Conservation (phyloP, 2,888 invertebrate genomes). For the Platynereis dumerilii region DNA sequence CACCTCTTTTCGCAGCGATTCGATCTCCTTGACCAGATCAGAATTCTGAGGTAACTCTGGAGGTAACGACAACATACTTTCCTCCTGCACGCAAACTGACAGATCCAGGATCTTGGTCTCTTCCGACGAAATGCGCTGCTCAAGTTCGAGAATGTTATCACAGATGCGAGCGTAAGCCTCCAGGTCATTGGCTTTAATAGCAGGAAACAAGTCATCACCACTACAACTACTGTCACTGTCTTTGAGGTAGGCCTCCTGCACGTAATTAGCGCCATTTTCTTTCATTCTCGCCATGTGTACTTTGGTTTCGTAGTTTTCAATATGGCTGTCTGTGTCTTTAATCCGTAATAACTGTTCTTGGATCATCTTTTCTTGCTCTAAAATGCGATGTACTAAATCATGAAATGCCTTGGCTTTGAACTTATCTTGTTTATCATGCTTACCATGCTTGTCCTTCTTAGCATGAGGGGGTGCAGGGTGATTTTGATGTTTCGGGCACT, state of each 20-base stretch:
- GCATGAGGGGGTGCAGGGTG: neutral
- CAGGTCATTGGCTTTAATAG: constrained; percentile 69
- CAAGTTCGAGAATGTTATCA: constrained; percentile 76
- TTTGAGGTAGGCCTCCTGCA: constrained; percentile 32
- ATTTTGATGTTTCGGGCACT: neutral
- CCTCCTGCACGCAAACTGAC: constrained; percentile 66
- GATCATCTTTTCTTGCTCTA: constrained; percentile 71
- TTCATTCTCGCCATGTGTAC: constrained; percentile 27
- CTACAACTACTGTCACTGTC: constrained; percentile 44
- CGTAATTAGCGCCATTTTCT: constrained; percentile 38
- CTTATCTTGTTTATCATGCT: neutral
- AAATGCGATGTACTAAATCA: constrained; percentile 65
- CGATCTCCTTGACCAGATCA: constrained; percentile 37
- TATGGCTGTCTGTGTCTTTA: constrained; percentile 77
- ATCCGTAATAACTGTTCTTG: constrained; percentile 65
- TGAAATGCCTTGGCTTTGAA: constrained; percentile 23
- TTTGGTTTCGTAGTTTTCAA: constrained; percentile 69
- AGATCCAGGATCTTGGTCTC: constrained; percentile 76
- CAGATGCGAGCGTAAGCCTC: constrained; percentile 74
- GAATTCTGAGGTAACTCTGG: neutral
- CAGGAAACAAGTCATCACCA: constrained; percentile 67
- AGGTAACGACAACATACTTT: constrained; percentile 26
- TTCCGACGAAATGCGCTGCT: constrained; percentile 76
- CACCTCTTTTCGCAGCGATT: constrained; percentile 43
- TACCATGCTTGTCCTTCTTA: neutral